phyloP scores from a whole-genome alignment of 1,140 invertebrate species.

The Panagrolaimus sp. region DNA sequence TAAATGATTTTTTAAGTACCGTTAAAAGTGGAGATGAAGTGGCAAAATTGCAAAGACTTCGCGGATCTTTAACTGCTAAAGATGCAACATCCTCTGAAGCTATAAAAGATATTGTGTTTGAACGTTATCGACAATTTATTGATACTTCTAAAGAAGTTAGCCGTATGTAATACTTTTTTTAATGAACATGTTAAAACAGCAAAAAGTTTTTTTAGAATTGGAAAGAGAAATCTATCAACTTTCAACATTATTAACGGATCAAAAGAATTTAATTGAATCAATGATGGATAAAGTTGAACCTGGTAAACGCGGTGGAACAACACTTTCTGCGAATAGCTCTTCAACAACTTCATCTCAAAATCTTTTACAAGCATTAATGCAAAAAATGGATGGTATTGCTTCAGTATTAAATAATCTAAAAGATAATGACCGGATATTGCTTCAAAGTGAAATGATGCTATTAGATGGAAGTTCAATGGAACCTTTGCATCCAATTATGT shows the following conservation, averaged over 20 bases:
- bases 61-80: conserved; percentile 42
- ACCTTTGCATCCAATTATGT: conserved; percentile 45
- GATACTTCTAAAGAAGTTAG: conserved; percentile 57
- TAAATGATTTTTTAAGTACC: conserved; percentile 37
- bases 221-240: conserved; percentile 98
- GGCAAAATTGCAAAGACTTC: conserved; percentile 39
- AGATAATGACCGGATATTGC: conserved; percentile 46
- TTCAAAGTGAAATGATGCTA: conserved; percentile 52
- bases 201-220: conserved; percentile 71
- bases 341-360: conserved; percentile 58
- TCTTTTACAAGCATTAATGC: conserved; percentile 65
- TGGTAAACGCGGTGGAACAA: conserved; percentile 61
- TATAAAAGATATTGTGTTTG: conserved; percentile 58
- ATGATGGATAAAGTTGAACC: conserved; percentile 65
- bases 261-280: conserved; percentile 75
- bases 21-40: conserved; percentile 49
- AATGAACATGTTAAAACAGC: background rate
- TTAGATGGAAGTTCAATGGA: conserved; percentile 53
- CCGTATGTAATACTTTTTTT: conserved; percentile 32
- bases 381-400: conserved; percentile 61
- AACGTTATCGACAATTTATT: conserved; percentile 58
- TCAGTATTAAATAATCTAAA: conserved; percentile 48
- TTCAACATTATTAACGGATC: conserved; percentile 87
- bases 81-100: conserved; percentile 44
- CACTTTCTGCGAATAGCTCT: conserved; percentile 66